phyloP scores from a whole-genome alignment of 35 echinoderm and acorn worm genomes.

The Ophiothrix spiculata region DNA sequence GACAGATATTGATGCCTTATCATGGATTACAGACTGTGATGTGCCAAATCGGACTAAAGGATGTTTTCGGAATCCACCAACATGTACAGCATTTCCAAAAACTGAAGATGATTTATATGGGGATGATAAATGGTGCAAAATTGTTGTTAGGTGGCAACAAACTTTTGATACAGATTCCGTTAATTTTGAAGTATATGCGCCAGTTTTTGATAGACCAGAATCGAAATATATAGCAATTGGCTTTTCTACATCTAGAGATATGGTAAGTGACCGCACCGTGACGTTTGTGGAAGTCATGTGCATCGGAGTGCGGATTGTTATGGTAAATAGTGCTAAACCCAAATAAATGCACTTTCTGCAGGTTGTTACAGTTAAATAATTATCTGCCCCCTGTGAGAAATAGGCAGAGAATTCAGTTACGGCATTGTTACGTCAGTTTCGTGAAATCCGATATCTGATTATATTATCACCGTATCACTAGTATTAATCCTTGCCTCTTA shows the following conservation, averaged over 20 bases:
- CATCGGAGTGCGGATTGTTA: too few relatives aligned
- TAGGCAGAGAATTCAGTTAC: too few relatives aligned
- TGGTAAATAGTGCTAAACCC: too few relatives aligned
- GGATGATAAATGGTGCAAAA: neutral
- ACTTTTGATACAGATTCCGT: neutral
- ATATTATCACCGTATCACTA: too few relatives aligned
- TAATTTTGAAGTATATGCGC: neutral
- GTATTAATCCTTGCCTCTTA: too few relatives aligned
- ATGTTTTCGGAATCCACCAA: neutral
- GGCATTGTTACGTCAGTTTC: too few relatives aligned
- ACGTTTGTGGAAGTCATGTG: too few relatives aligned
- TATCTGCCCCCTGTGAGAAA: too few relatives aligned
- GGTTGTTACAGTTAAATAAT: too few relatives aligned
- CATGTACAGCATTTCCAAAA: neutral
- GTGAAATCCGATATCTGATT: too few relatives aligned
- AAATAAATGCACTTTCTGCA: too few relatives aligned
- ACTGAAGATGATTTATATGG: neutral
- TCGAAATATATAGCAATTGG: neutral
- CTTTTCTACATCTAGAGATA: neutral
- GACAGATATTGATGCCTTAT: too few relatives aligned
- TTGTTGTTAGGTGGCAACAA: neutral
- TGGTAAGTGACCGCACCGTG: neutral
- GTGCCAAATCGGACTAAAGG: neutral
- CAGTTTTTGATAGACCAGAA: neutral
- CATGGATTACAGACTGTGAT: neutral